Conservation (phyloP, 2,113 vertebrate species). For the Oriolus oriolus region DNA sequence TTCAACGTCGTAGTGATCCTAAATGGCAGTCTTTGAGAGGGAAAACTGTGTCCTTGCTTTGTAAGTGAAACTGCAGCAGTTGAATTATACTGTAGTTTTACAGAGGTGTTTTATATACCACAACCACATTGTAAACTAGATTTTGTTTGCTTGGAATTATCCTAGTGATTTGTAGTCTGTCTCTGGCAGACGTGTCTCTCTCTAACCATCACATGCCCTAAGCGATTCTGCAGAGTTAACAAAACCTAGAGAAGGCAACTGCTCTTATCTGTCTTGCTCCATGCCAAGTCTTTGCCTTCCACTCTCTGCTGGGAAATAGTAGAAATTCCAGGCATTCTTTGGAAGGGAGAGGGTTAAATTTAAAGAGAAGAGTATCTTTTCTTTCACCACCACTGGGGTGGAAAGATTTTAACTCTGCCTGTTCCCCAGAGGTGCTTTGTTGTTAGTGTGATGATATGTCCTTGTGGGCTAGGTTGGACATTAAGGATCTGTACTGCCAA, state of each 20-base stretch:
- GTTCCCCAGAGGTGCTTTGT: not conserved
- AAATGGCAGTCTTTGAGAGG: slow-evolving; percentile 22
- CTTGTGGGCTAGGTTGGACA: not conserved
- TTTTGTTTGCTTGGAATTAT: slow-evolving; percentile 37
- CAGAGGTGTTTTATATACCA: slow-evolving; percentile 42
- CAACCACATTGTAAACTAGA: slow-evolving; percentile 25
- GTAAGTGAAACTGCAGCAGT: slow-evolving; percentile 25
- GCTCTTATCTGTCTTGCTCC: slow-evolving; percentile 56
- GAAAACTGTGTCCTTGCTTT: slow-evolving; percentile 3
- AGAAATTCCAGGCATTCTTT: slow-evolving; percentile 65
- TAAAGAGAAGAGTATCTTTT: slow-evolving; percentile 63
- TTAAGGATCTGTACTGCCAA: not conserved
- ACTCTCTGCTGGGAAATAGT: slow-evolving; percentile 57
- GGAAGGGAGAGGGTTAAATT: slow-evolving; percentile 67
- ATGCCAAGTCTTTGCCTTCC: slow-evolving; percentile 59
- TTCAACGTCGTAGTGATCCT: not conserved
- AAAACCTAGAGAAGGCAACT: slow-evolving; percentile 56
- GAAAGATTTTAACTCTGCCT: slow-evolving; percentile 39
- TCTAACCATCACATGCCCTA: slow-evolving; percentile 53
- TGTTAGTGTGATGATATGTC: not conserved
- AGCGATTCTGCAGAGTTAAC: slow-evolving; percentile 50
- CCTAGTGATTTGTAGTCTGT: slow-evolving; percentile 25
- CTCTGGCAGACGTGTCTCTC: slow-evolving; percentile 32
- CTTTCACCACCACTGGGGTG: slow-evolving; percentile 39
- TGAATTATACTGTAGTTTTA: slow-evolving; percentile 40